Evolutionary conservation across 1,140 invertebrate species (phyloP), one percentile per base, ranked within the genome.

Genomic region (Trichoplusia ni): DNA sequence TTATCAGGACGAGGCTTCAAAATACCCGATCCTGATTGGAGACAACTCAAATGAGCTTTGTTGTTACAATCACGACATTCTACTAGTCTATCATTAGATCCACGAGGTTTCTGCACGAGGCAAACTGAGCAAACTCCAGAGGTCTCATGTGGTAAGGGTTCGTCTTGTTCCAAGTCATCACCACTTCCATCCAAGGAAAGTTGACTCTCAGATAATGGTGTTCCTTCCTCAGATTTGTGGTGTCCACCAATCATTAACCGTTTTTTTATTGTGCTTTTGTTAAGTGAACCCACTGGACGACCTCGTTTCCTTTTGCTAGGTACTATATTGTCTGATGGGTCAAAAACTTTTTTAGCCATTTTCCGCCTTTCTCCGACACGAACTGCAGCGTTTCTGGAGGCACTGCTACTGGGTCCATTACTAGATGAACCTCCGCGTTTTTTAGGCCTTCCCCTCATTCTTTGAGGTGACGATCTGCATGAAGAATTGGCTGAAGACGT

Each of bases 51-150:
- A 85, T 95, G 94, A 38, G 94, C 94, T 93, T 95, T 95, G 59
- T 95, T 94, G 53, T 94, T 95, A 70, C 96, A 97, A 81, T 96
- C 95, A 47, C 94, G 90, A 82, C 96, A 97, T 62, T 94, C 92
- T 1, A 97, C 92, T 31, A 97, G 91, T 42, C 92, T 92, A 77
- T 96, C 96, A 71, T 87, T 90, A 14, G 92, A 91, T 0, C 93
- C 93, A 68, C 91, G 86, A 68, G 90, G 89, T 67, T 91, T 92
- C 44, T 92, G 91, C 14, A 91, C 75, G 40, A 91, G 89, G 66
- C 92, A 93, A 1, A 93, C 92, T 0, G 92, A 92, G 69, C 92
- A 93, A 7, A 93, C 91, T 38, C 91, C 91, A 42, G 86, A 82
- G 16, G 79, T 79, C 42, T 90, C 84, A 69, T 81, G 77, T 6